Evolutionary conservation across 2,797 vertebrate genomes (phyloP).

Genomic region (Arnoldichthys spilopterus): DNA sequence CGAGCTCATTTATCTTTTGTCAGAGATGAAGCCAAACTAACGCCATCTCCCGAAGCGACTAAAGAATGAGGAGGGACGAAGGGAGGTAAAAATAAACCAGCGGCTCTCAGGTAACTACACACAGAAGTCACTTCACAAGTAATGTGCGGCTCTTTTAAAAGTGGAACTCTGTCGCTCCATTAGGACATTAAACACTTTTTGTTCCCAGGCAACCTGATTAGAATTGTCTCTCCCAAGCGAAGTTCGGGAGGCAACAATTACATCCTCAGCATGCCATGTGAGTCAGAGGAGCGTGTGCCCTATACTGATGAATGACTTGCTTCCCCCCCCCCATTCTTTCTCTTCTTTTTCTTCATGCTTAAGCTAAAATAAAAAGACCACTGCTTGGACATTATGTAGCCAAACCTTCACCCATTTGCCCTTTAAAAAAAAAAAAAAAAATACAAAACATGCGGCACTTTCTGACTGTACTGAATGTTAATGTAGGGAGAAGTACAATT

Average conservation of each 20-base stretch:
- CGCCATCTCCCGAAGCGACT: conserved; percentile 93
- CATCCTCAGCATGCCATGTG: conserved; percentile 21
- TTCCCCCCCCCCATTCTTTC: background rate
- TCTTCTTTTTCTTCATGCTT: background rate
- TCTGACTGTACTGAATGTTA: too few species aligned
- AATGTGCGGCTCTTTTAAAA: conserved; percentile 87
- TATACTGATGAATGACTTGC: conserved; percentile 45
- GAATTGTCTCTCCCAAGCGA: conserved; percentile 48
- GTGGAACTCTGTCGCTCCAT: conserved; percentile 78
- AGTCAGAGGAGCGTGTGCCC: conserved; percentile 40
- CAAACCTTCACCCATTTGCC: background rate
- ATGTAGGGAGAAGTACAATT: background rate
- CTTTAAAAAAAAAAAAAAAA: too few species aligned
- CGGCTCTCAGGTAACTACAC: conserved; percentile 84
- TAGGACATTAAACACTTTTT: conserved; percentile 65
- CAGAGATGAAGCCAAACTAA: conserved; percentile 98
- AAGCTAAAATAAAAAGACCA: background rate
- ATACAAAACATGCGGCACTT: background rate
- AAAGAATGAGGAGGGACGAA: conserved; percentile 93
- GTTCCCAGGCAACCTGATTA: conserved; percentile 63
- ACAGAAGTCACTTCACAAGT: conserved; percentile 84
- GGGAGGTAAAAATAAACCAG: conserved; percentile 94
- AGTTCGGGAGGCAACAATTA: conserved; percentile 46
- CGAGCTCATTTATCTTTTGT: conserved; percentile 99
- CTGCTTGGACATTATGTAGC: background rate